These are phyloP conservation scores for Akabosia matsudoensis DNA, from an alignment of 1,140 invertebrate species.

Conservation along the genomic window DNA sequence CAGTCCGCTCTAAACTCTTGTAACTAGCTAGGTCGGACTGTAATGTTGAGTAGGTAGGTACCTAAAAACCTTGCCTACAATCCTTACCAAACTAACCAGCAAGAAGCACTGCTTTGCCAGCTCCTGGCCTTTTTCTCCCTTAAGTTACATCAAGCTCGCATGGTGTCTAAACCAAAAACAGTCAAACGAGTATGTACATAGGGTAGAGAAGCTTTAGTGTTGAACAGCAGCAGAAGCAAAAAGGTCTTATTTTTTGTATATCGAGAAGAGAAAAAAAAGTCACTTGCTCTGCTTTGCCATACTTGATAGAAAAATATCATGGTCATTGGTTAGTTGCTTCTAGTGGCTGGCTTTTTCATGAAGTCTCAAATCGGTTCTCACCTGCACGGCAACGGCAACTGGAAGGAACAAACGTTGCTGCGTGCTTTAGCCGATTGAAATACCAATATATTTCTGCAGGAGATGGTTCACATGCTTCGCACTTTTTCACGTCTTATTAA, in stretches of 20 bases:
- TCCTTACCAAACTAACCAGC: no score
- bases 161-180: no score
- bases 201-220: neutral
- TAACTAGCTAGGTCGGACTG: neutral
- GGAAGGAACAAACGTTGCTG: neutral
- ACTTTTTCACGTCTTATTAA: no score
- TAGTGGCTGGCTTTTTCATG: conserved; percentile 20
- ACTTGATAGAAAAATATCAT: neutral
- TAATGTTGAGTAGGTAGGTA: neutral
- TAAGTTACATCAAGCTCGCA: neutral
- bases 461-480: no score
- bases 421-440: no score
- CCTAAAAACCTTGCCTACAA: neutral
- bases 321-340: conserved; percentile 22
- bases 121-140: neutral
- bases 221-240: neutral
- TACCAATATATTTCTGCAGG: no score
- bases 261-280: neutral
- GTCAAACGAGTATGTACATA: neutral
- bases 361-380: neutral
- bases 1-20: neutral
- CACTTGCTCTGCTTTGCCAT: neutral
- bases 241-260: neutral
- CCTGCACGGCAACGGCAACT: neutral
- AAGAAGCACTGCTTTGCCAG: neutral